phyloP scores from a whole-genome alignment of 1,140 invertebrate genomes.

The Solenopsis fugax region DNA sequence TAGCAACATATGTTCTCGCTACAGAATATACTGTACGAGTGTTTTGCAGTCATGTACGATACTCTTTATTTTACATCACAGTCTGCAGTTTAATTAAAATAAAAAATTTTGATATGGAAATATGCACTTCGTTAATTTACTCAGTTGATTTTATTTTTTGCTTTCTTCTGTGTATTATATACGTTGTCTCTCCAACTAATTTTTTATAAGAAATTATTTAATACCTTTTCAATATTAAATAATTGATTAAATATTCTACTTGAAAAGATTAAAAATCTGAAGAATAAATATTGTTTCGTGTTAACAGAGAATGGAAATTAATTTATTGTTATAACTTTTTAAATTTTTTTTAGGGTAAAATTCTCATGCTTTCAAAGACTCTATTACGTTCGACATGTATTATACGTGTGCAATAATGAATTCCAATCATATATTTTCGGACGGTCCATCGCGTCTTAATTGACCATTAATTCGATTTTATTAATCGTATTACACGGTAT shows the following conservation, averaged over 20 bases:
- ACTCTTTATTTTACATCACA: not conserved
- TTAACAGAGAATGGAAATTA: not conserved
- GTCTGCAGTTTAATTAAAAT: not conserved
- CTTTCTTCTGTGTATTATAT: not conserved
- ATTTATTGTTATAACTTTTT: not conserved
- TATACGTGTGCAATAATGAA: conserved; percentile 16
- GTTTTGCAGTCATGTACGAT: not conserved
- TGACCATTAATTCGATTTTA: conserved; percentile 35
- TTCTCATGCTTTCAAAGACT: no score
- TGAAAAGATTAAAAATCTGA: not conserved
- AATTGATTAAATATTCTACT: not conserved
- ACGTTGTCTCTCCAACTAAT: no score
- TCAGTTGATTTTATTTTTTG: not conserved
- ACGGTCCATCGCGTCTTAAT: conserved; percentile 17
- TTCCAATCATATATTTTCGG: conserved; percentile 5
- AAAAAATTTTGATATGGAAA: not conserved
- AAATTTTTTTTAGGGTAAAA: not conserved
- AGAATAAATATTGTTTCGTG: no score
- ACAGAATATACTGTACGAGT: not conserved
- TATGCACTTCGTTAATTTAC: not conserved
- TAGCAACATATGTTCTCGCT: not conserved
- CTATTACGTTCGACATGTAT: not conserved
- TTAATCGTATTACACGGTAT: conserved; percentile 5
- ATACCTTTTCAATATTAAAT: not conserved
- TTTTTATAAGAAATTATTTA: not conserved